Evolutionary conservation across 2,888 invertebrate species (phyloP), one percentile per base, ranked within the genome.

Genomic region (Melangyna quadrimaculata): DNA sequence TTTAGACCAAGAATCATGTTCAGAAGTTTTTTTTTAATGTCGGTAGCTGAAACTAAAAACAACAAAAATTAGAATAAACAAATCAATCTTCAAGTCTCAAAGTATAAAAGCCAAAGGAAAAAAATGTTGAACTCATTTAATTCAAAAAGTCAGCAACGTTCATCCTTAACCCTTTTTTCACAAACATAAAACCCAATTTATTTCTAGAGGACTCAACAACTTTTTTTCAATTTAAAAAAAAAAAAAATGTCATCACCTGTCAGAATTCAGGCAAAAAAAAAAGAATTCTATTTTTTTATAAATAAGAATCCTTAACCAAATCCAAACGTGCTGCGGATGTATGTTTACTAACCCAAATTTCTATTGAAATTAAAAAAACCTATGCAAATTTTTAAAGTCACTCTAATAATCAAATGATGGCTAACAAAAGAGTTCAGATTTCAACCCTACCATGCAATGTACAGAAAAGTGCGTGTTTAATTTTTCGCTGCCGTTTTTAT

Each of bases 371-470:
- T 61, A 8, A 61, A 35, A 61, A 35, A 24, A 43, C 61, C 2
- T 80, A 86, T 86, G 84, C 84, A 86, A 86, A 86, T 80, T 75
- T n/a, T 45, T 77, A 63, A 69, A 80, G 77, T 80, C 80, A 80
- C 61, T 45, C 12, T 51, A 6, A 24, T 75, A 77, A 84, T 79
- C 65, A 80, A 80, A 71, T 61, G 37, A 37, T 67, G 61, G 72
- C 55, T 32, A 63, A 81, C 86, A 86, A 86, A 43, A 73, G 80
- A 72, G 72, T 48, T 75, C 75, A 37, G 32, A 55, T 67, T 57
- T 81, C 69, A 86, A 86, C 77, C 78, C 86, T 86, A 74, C 59
- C 65, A 51, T 37, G 53, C 17, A 43, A 37, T 35, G 22, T 19
- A 57, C 10, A 43, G 61, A 67, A 71, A 45, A 48, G n/a, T 19